These are phyloP conservation scores for Caenorhabditis macrosperma DNA, from an alignment of 2,888 invertebrate species.

Conservation along the genomic window DNA sequence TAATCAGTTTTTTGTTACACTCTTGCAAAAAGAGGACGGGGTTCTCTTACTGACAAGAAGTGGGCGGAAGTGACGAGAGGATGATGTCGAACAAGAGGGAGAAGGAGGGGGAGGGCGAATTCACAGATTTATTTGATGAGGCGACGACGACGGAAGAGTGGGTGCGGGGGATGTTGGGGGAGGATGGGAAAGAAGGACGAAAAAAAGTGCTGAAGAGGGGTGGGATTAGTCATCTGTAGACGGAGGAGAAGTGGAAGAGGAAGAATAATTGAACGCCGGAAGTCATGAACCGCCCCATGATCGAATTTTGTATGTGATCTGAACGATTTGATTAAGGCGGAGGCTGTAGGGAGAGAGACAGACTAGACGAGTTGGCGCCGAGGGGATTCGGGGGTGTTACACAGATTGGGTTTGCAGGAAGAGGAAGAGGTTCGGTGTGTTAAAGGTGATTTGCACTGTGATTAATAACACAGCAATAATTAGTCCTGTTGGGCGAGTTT, in stretches of 20 bases:
- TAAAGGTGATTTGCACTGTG: background rate
- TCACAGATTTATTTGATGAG: conserved; percentile 43
- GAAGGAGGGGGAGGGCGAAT: conserved; percentile 5
- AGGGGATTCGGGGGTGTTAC: background rate
- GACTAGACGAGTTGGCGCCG: conserved; percentile 13
- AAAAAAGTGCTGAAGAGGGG: background rate
- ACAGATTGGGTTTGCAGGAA: background rate
- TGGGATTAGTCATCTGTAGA: conserved; percentile 26
- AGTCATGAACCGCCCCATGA: conserved; percentile 1
- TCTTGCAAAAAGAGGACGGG: conserved; percentile 23
- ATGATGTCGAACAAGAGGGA: conserved; percentile 17
- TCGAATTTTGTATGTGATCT: background rate
- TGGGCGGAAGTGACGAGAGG: conserved; percentile 48
- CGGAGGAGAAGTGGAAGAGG: background rate
- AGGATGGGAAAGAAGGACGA: background rate
- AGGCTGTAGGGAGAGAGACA: background rate
- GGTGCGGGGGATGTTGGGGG: background rate
- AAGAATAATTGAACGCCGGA: conserved; percentile 36
- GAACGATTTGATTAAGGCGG: conserved; percentile 16
- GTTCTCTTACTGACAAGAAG: background rate
- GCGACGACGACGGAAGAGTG: background rate
- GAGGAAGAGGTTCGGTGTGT: background rate
- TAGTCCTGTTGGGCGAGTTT: too few species aligned
- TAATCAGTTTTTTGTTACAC: conserved; percentile 22
- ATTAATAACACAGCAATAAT: background rate